A percentile compares a stretch with the other conserved stretches of the same genome.
Evolutionary conservation across 2,113 vertebrate genomes (phyloP).

Genomic region (Isurus oxyrinchus): DNA sequence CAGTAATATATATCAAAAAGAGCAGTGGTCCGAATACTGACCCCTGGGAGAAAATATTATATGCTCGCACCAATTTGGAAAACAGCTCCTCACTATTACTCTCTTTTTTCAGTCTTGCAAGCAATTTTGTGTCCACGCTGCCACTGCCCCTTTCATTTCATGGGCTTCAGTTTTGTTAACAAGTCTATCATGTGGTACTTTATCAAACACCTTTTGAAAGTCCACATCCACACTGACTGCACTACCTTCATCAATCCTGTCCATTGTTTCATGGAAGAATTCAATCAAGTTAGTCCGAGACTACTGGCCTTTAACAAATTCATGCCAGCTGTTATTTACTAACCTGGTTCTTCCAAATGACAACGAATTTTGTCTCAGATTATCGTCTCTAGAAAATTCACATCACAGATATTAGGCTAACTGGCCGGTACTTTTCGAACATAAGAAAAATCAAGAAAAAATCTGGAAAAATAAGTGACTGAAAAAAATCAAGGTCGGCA

Average conservation of each 20-base stretch:
- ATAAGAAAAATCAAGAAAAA: neutral
- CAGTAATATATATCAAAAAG: too few species aligned
- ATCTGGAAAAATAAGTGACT: neutral
- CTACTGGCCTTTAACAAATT: neutral
- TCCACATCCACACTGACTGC: neutral
- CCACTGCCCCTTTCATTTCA: too few species aligned
- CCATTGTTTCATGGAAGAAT: neutral
- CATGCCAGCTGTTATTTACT: neutral
- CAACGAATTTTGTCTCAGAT: neutral
- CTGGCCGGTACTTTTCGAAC: neutral
- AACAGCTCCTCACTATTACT: too few species aligned
- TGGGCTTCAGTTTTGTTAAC: too few species aligned
- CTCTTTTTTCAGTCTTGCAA: too few species aligned
- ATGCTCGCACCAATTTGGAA: too few species aligned
- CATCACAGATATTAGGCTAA: neutral
- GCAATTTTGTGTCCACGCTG: too few species aligned
- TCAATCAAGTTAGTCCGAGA: neutral
- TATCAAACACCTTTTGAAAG: neutral
- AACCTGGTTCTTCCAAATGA: neutral
- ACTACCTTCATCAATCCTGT: neutral
- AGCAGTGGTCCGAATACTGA: too few species aligned
- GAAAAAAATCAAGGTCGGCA: neutral
- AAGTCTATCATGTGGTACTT: neutral
- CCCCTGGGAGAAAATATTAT: too few species aligned
- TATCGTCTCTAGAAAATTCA: neutral